phyloP scores from a whole-genome alignment of 2,113 vertebrate species.

The Halichoeres trimaculatus region DNA sequence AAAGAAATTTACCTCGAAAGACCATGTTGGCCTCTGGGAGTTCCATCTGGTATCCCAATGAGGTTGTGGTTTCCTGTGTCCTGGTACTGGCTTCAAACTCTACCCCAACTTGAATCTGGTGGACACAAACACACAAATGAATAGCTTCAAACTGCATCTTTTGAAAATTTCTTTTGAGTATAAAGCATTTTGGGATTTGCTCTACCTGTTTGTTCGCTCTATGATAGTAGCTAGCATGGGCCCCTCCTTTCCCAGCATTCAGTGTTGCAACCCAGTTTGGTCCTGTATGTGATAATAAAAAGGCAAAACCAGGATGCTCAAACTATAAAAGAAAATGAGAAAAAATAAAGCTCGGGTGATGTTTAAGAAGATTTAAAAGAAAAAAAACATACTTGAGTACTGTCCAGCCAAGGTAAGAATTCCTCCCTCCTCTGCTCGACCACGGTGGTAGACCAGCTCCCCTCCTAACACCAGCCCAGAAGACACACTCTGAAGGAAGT shows the following conservation, averaged over 20 bases:
- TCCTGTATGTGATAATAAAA: slow-evolving; percentile 74
- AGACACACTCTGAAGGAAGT: slow-evolving; percentile 96
- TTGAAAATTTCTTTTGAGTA: neutral
- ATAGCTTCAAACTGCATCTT: neutral
- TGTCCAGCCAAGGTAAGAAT: slow-evolving; percentile 95
- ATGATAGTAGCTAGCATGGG: slow-evolving; percentile 97
- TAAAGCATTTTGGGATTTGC: neutral
- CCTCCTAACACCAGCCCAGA: slow-evolving; percentile 92
- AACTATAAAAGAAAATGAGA: neutral
- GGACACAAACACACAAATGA: slow-evolving; percentile 1
- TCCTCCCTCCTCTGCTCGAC: slow-evolving; percentile 93
- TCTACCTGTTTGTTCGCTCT: slow-evolving; percentile 93
- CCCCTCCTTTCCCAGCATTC: slow-evolving; percentile 93
- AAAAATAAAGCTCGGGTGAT: neutral
- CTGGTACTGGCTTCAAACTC: slow-evolving; percentile 97
- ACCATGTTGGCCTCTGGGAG: slow-evolving; percentile 92
- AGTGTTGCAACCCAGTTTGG: slow-evolving; percentile 92
- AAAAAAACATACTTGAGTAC: slow-evolving; percentile 86
- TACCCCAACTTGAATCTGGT: slow-evolving; percentile 94
- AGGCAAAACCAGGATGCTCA: neutral
- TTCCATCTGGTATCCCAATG: slow-evolving; percentile 95
- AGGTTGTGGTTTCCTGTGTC: slow-evolving; percentile 94
- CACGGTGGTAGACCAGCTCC: slow-evolving; percentile 95
- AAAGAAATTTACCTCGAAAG: slow-evolving; percentile 87
- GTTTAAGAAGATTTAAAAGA: slow-evolving; percentile 1